Conservation (phyloP, 2,113 vertebrate genomes). For the Saccopteryx leptura region DNA sequence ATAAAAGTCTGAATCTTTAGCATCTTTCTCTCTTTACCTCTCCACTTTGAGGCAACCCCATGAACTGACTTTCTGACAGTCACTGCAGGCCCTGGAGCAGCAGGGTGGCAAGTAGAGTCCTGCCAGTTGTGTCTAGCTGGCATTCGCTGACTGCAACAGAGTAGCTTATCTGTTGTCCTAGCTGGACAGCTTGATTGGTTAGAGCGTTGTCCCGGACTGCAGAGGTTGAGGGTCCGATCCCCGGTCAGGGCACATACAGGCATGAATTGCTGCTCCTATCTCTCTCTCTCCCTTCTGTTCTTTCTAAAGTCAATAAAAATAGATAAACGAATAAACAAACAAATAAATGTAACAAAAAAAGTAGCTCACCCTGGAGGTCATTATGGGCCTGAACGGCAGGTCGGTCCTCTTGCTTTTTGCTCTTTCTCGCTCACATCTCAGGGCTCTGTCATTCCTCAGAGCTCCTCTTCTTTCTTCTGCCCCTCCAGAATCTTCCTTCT, state of each 20-base stretch:
- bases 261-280: too few species aligned
- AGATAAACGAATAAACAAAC: too few species aligned
- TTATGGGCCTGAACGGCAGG: neutral
- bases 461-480: neutral
- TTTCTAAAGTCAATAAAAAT: too few species aligned
- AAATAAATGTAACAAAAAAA: neutral
- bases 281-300: too few species aligned
- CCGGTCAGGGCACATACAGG: too few species aligned
- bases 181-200: too few species aligned
- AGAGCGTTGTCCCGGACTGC: too few species aligned
- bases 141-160: neutral
- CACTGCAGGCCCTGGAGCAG: too few species aligned
- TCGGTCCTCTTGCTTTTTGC: neutral
- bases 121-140: neutral
- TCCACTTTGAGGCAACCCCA: neutral
- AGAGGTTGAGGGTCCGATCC: too few species aligned
- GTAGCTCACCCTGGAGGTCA: neutral
- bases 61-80: neutral
- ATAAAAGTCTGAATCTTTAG: neutral
- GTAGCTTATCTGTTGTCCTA: too few species aligned
- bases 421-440: neutral
- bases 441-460: neutral
- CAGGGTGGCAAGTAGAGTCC: fast-evolving
- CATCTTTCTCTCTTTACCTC: neutral
- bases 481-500: neutral